Percentiles rank a stretch among this genome's conserved stretches.
Evolutionary conservation across 2,113 vertebrate species (phyloP).

Genomic region (Psammodynastes pulverulentus): DNA sequence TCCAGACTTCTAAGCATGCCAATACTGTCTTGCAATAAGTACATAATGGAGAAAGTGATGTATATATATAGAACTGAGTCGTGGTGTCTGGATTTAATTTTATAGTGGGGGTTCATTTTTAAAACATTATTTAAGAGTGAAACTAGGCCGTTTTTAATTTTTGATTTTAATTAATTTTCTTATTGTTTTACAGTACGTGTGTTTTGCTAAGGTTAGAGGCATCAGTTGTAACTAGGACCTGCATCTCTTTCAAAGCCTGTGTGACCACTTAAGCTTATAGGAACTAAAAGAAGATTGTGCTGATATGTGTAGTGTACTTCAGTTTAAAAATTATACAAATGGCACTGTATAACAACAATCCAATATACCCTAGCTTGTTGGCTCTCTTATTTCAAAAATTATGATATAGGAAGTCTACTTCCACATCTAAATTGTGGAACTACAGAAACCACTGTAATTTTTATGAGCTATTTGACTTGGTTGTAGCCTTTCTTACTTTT

Average conservation of each 20-base stretch:
- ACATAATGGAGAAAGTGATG: background rate
- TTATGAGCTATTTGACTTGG: background rate
- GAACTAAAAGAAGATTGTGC: background rate
- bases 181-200: background rate
- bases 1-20: background rate
- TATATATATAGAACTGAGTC: background rate
- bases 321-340: background rate
- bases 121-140: background rate
- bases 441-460: background rate
- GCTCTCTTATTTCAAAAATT: background rate
- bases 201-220: background rate
- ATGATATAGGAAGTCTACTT: background rate
- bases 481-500: constrained; percentile 41
- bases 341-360: background rate
- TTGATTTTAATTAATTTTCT: background rate
- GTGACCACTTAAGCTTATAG: background rate
- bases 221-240: background rate
- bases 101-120: background rate
- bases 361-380: background rate
- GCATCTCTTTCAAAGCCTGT: background rate
- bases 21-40: background rate
- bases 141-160: background rate
- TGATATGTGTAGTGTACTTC: background rate
- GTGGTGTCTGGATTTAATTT: background rate
- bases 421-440: background rate